phyloP scores from a whole-genome alignment of 2,888 invertebrate species.

The Patella ulyssiponensis region DNA sequence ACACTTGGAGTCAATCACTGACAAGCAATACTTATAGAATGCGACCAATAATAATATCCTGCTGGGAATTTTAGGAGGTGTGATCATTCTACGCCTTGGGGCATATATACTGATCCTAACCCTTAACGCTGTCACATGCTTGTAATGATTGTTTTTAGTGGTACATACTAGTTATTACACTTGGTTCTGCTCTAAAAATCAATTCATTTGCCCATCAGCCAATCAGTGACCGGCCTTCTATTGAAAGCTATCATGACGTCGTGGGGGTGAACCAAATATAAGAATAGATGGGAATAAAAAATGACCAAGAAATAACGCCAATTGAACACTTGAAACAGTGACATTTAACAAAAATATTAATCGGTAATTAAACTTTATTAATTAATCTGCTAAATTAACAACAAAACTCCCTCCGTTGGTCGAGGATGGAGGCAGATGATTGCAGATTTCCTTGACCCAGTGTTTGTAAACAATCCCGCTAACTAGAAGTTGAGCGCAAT shows the following conservation, averaged over 20 bases:
- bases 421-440: constrained; percentile 27
- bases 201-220: background rate
- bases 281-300: background rate
- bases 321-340: no score
- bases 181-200: no score
- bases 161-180: no score
- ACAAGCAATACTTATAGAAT: no score
- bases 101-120: no score
- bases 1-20: no score
- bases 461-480: constrained; percentile 39
- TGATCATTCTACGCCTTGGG: background rate
- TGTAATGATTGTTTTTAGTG: no score
- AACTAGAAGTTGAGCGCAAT: constrained; percentile 9
- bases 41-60: background rate
- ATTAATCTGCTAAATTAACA: background rate
- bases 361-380: no score
- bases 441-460: constrained; percentile 28
- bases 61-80: constrained; percentile 4
- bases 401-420: no score
- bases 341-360: no score
- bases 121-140: no score
- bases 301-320: background rate
- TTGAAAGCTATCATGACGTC: background rate
- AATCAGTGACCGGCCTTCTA: background rate
- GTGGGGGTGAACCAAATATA: no score